Conservation (phyloP, 1,140 invertebrate genomes). For the Pogonognathellus flavescens region DNA sequence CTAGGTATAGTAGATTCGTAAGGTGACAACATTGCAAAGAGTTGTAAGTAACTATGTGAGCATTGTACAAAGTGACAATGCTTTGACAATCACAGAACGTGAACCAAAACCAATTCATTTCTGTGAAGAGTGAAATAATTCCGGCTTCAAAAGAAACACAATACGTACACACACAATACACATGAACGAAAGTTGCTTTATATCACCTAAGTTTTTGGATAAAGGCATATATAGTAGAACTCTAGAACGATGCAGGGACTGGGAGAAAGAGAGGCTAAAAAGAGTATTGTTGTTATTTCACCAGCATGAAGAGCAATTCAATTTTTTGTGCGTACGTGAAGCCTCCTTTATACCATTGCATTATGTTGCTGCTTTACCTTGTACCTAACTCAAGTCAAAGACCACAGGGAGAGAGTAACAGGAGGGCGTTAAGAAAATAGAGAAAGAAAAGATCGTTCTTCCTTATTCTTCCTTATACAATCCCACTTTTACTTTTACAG, state of each 20-base stretch:
- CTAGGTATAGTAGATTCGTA: constrained; percentile 19
- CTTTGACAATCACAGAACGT: constrained; percentile 22
- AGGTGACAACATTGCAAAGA: background rate
- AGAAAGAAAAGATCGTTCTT: constrained; percentile 10
- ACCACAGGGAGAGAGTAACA: constrained; percentile 24
- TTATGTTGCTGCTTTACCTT: constrained; percentile 8
- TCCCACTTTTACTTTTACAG: background rate
- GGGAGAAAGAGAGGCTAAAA: background rate
- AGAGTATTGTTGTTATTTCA: constrained; percentile 39
- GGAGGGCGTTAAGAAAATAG: constrained; percentile 15
- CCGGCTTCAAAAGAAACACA: constrained; percentile 16
- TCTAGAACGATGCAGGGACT: background rate
- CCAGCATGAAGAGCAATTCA: constrained; percentile 44
- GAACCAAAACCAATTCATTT: constrained; percentile 45
- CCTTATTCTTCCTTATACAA: background rate
- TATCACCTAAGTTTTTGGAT: background rate
- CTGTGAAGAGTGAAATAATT: constrained; percentile 39
- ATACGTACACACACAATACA: constrained; percentile 19
- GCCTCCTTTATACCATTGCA: background rate
- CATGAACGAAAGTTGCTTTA: background rate
- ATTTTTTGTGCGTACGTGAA: background rate
- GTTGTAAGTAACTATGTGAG: constrained; percentile 10
- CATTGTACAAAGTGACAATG: constrained; percentile 38
- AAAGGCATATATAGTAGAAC: background rate
- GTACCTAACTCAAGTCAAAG: constrained; percentile 29